These are phyloP conservation scores for Plotosus lineatus DNA, from an alignment of 2,113 vertebrate species.

Conservation along the genomic window DNA sequence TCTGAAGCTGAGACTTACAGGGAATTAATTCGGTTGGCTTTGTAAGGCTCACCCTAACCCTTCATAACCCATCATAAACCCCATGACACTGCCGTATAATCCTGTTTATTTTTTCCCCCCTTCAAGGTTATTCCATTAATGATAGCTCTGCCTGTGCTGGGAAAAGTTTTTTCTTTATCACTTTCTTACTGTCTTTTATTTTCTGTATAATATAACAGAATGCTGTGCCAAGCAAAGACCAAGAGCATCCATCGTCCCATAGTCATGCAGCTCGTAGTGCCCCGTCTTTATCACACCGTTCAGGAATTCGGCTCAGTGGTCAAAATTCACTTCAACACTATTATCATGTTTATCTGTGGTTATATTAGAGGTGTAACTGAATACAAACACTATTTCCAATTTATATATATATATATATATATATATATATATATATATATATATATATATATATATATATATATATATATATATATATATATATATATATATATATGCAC, in stretches of 20 bases:
- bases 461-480: too few relatives aligned
- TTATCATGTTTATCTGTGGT: neutral
- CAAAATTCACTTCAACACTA: neutral
- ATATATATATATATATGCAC: too few relatives aligned
- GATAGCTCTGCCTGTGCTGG: neutral
- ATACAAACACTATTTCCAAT: neutral
- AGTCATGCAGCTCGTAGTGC: neutral
- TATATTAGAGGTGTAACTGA: neutral
- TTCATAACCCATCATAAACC: constrained; percentile 1
- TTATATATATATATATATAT: neutral
- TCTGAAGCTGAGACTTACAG: neutral
- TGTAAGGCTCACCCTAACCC: neutral
- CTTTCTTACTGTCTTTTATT: neutral
- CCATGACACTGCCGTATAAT: neutral
- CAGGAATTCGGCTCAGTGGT: neutral
- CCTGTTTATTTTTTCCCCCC: constrained; percentile 13
- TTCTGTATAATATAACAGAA: neutral
- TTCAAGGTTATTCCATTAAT: constrained; percentile 13
- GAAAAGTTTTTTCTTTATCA: neutral
- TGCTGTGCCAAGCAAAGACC: neutral
- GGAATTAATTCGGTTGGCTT: constrained; percentile 28
- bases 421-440: neutral
- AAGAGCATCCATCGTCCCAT: neutral
- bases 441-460: neutral
- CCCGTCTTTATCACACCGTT: neutral